Conservation (phyloP, 2,797 vertebrate species). For the Perodicticus potto region DNA sequence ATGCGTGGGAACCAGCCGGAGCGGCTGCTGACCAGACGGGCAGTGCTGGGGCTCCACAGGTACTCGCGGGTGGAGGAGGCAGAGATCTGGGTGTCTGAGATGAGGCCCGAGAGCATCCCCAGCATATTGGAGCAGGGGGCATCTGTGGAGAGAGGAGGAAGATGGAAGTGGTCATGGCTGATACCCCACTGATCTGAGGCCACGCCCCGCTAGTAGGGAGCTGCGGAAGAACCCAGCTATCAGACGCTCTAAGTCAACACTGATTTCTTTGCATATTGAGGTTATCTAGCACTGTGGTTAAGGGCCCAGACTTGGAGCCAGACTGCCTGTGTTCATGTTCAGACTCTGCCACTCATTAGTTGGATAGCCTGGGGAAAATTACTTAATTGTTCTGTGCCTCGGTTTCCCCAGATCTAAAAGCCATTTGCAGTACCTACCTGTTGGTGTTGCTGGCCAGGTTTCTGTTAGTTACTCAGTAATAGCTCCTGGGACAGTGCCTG, state of each 20-base stretch:
- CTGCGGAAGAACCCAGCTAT: not conserved
- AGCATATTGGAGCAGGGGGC: conserved; percentile 96
- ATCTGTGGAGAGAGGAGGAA: conserved; percentile 88
- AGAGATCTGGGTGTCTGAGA: conserved; percentile 96
- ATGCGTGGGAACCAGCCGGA: conserved; percentile 97
- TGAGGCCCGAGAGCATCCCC: conserved; percentile 97
- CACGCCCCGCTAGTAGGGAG: fast-evolving
- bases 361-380: not conserved
- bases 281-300: not conserved
- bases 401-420: not conserved
- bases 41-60: conserved; percentile 95
- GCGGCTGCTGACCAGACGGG: conserved; percentile 96
- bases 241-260: no score
- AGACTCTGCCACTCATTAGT: not conserved
- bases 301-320: not conserved
- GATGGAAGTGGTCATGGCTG: not conserved
- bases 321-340: not conserved
- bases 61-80: conserved; percentile 97
- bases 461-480: not conserved
- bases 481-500: not conserved
- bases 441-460: not conserved
- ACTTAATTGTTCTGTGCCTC: not conserved
- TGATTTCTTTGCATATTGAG: not conserved
- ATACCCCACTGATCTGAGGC: not conserved
- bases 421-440: not conserved